phyloP scores from a whole-genome alignment of 2,888 invertebrate species.

The Timema cristinae region DNA sequence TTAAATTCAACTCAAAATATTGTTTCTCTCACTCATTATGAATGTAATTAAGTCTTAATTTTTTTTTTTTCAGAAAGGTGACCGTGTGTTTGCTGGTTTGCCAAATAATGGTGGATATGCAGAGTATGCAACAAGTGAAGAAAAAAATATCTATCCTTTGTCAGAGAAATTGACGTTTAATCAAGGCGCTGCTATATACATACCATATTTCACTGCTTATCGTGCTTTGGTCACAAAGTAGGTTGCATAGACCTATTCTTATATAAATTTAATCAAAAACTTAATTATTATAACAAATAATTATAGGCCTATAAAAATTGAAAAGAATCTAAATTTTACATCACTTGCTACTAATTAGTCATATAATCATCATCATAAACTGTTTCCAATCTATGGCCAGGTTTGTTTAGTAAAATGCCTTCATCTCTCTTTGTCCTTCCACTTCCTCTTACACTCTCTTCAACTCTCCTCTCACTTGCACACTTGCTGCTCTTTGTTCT shows the following conservation, averaged over 20 bases:
- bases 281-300: constrained; percentile 21
- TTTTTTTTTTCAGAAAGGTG: constrained; percentile 37
- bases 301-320: background rate
- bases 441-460: too few relatives aligned
- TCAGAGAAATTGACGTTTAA: constrained; percentile 44
- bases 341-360: too few relatives aligned
- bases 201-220: constrained; percentile 55
- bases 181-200: constrained; percentile 52
- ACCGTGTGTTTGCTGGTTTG: constrained; percentile 43
- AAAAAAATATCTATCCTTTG: constrained; percentile 42
- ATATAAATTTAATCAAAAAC: background rate
- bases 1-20: constrained; percentile 6
- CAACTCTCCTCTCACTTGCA: too few relatives aligned
- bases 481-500: too few relatives aligned
- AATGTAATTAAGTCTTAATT: background rate
- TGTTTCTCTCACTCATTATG: constrained; percentile 10
- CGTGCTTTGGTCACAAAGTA: constrained; percentile 49
- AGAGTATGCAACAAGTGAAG: constrained; percentile 45
- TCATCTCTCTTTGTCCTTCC: too few relatives aligned
- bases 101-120: constrained; percentile 46
- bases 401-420: too few relatives aligned
- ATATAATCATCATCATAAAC: too few relatives aligned
- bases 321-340: too few relatives aligned
- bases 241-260: constrained; percentile 28
- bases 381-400: too few relatives aligned